phyloP scores from a whole-genome alignment of 2,797 vertebrate genomes.

The Poecilia gillii region DNA sequence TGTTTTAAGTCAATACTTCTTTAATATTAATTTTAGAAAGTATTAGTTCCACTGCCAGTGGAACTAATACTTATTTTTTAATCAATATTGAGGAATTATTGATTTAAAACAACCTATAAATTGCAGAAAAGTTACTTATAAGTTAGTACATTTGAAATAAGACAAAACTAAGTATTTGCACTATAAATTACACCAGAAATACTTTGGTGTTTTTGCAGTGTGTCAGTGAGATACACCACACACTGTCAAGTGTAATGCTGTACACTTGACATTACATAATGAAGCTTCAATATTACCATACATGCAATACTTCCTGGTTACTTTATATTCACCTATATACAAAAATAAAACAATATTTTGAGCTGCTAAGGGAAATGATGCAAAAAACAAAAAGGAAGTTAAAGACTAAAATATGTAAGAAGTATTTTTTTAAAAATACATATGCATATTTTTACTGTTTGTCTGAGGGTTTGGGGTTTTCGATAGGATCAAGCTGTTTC shows the following conservation, averaged over 20 bases:
- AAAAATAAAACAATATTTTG: not conserved
- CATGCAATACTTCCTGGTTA: not conserved
- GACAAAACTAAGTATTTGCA: too few relatives aligned
- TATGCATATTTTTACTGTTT: not conserved
- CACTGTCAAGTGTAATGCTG: not conserved
- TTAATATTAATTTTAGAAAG: too few relatives aligned
- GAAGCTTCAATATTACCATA: not conserved
- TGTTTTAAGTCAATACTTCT: too few relatives aligned
- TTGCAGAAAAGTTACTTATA: too few relatives aligned
- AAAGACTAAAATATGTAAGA: not conserved
- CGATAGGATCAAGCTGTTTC: conserved; percentile 4
- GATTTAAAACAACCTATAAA: too few relatives aligned
- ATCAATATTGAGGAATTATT: too few relatives aligned
- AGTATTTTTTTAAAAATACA: not conserved
- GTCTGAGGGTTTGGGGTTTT: not conserved
- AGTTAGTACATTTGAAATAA: too few relatives aligned
- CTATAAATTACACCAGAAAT: too few relatives aligned
- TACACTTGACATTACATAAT: not conserved
- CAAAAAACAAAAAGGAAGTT: not conserved
- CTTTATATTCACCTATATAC: not conserved
- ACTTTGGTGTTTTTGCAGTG: too few relatives aligned
- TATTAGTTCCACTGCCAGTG: too few relatives aligned
- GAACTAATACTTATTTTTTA: too few relatives aligned
- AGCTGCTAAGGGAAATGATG: not conserved
- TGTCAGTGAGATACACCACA: not conserved